phyloP scores from a whole-genome alignment of 2,888 invertebrate genomes.

The Stenurella melanura region DNA sequence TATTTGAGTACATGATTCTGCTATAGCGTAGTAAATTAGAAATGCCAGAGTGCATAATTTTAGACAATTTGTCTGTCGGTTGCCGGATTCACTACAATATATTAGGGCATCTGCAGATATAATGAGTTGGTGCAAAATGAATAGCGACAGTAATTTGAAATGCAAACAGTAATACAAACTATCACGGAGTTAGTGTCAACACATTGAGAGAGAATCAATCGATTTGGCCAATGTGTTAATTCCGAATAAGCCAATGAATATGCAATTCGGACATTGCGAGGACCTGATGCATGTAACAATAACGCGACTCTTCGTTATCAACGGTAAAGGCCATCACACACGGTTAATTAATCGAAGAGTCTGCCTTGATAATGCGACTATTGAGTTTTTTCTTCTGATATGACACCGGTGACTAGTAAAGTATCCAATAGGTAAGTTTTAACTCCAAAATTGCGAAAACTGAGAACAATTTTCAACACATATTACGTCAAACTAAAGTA shows the following conservation, averaged over 20 bases:
- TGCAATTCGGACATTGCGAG: slow-evolving; percentile 47
- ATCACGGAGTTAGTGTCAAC: slow-evolving; percentile 57
- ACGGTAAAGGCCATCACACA: slow-evolving; percentile 17
- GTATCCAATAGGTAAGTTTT: no score
- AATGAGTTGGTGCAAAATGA: slow-evolving; percentile 54
- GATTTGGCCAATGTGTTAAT: slow-evolving; percentile 56
- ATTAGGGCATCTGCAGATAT: slow-evolving; percentile 51
- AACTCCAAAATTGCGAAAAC: no score
- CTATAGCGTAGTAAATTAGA: background rate
- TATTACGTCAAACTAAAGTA: no score
- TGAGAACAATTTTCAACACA: no score
- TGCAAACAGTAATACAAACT: slow-evolving; percentile 56
- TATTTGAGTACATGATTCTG: slow-evolving; percentile 40
- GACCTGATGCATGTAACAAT: slow-evolving; percentile 19
- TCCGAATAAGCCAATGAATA: slow-evolving; percentile 52
- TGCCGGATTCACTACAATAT: slow-evolving; percentile 52
- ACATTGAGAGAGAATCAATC: slow-evolving; percentile 53
- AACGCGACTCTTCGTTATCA: background rate
- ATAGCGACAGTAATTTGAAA: slow-evolving; percentile 57
- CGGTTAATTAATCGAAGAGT: slow-evolving; percentile 26
- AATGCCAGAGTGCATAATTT: slow-evolving; percentile 40
- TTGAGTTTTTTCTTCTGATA: background rate
- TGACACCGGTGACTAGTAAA: background rate
- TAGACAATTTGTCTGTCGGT: slow-evolving; percentile 50
- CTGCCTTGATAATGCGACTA: background rate